Conservation (phyloP, 2,113 vertebrate genomes). For the Donacobius atricapilla region DNA sequence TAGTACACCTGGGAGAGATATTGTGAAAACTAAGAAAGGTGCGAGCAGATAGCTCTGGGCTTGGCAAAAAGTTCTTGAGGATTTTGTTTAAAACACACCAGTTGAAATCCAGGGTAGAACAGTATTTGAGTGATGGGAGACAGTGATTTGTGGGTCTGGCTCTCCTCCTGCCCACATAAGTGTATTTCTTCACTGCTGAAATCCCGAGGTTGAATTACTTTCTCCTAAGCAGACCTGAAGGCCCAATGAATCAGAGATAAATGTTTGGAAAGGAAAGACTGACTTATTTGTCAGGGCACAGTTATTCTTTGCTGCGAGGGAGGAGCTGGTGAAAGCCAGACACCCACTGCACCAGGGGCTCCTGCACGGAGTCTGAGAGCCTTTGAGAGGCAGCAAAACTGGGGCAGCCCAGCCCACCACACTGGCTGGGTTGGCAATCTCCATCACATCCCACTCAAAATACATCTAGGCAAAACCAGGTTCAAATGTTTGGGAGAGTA, state of each 20-base stretch:
- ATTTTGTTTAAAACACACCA: background rate
- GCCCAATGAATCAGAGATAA: slow-evolving; percentile 31
- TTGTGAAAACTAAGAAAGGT: background rate
- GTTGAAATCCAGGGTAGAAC: background rate
- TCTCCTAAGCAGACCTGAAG: slow-evolving; percentile 37
- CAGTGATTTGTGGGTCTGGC: background rate
- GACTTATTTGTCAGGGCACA: background rate
- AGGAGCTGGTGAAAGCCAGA: background rate
- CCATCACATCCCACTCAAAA: background rate
- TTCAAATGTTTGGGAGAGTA: background rate
- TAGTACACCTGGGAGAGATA: background rate
- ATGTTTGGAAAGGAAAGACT: background rate
- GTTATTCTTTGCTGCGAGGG: background rate
- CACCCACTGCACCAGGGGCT: background rate
- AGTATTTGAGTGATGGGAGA: background rate
- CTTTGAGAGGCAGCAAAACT: background rate
- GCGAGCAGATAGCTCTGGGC: background rate
- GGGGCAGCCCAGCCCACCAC: background rate
- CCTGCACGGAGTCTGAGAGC: accelerated
- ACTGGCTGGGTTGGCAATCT: background rate
- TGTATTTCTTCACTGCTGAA: slow-evolving; percentile 4
- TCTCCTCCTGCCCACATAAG: slow-evolving; percentile 1
- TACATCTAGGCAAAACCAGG: background rate
- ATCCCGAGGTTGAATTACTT: slow-evolving; percentile 9
- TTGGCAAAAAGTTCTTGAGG: background rate